phyloP scores from a whole-genome alignment of 1,140 invertebrate species.

The Cataglyphis hispanica region DNA sequence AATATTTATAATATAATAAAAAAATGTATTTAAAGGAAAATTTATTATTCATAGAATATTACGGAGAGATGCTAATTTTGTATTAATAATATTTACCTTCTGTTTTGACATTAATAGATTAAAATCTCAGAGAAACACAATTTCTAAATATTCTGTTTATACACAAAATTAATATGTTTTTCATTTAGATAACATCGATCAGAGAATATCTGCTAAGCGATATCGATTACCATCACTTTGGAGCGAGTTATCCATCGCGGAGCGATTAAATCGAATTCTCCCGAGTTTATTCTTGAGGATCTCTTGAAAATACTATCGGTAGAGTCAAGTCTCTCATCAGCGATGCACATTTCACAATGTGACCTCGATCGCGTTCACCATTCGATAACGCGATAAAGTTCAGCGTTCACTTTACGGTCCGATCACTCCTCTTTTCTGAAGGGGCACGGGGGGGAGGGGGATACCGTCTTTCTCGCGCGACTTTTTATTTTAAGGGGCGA shows the following conservation, averaged over 20 bases:
- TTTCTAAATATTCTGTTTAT: not conserved
- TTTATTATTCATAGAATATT: not conserved
- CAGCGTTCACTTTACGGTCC: conserved; percentile 21
- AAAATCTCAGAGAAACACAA: not conserved
- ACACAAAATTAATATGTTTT: conserved; percentile 9
- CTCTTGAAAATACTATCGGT: not conserved
- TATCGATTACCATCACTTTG: conserved; percentile 30
- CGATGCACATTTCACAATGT: conserved; percentile 32
- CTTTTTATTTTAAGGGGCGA: not conserved
- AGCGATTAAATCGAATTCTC: conserved; percentile 22
- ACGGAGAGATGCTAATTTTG: not conserved
- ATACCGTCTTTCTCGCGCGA: not conserved
- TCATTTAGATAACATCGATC: conserved; percentile 33
- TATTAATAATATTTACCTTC: not conserved
- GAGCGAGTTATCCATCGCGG: conserved; percentile 31
- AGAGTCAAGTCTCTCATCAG: not conserved
- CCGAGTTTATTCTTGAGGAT: not conserved
- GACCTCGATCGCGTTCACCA: conserved; percentile 6
- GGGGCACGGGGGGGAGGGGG: no score
- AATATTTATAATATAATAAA: not conserved
- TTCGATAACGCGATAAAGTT: conserved; percentile 30
- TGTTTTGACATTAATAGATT: not conserved
- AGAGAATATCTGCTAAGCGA: conserved; percentile 8
- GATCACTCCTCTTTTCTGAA: not conserved
- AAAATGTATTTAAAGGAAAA: not conserved